Base-by-base conservation (phyloP, 30 jellyfish, hydroid and myxozoan species). In the Chironex yamaguchii region DNA sequence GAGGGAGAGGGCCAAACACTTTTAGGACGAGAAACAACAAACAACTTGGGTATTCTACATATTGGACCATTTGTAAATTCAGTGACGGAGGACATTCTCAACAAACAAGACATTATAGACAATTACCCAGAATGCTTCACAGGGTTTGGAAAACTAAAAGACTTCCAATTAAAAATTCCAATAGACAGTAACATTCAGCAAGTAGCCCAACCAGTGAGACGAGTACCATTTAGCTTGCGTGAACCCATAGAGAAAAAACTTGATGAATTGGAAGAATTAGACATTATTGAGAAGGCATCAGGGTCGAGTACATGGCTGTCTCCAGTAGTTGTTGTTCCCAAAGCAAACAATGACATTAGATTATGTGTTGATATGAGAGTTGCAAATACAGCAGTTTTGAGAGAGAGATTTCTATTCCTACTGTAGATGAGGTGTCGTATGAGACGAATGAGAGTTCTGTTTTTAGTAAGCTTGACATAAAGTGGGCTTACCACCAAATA, bases 401-500 rank as follows among this genome's bases (percentile, higher is more conserved):
- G 95, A 63, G 95, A 50, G 72, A 54, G 95, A 26, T 80, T 63
- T 80, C 90, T 36, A 85, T 85, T 28, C 77, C 90, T 32, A 71
- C 90, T 28, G 88, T 71, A 65, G 95, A 70, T 20, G 88, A 85
- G 73, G 76, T 85, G 24, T 32, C 50, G 12, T 83, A 71, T 25
- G 90, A 85, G 89, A 48, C 73, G 68, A 84, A 58, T 50, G 69
- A 80, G 11, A 52, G 79, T 50, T 34, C 84, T 52, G 91, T 81
- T 65, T 52, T 84, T 66, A 36, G 54, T 34, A 65, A 53, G 82
- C 89, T 80, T 22, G 97, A 89, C 34, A 51, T 80, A 21, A 84
- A 84, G 48, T 35, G 62, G 90, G 96, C 95, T 14, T 89, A 36
- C 67, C 95, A 62, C 84, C 96, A 88, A 79, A 67, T 88, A 28